phyloP scores from a whole-genome alignment of 1,140 invertebrate species.

The Cydia strobilella region DNA sequence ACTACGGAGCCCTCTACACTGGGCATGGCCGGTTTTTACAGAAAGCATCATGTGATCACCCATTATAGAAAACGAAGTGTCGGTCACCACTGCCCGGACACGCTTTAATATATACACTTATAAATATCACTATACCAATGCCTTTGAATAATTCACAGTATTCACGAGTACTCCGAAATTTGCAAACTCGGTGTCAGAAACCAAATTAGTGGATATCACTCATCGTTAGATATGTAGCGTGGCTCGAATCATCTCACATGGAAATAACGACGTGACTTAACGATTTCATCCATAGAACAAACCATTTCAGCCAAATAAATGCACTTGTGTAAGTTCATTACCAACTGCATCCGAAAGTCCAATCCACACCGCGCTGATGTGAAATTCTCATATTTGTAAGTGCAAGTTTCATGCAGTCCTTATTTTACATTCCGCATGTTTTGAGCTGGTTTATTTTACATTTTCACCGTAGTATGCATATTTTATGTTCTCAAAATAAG shows the following conservation, averaged over 20 bases:
- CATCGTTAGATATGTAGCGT: too few relatives aligned
- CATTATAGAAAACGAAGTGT: too few relatives aligned
- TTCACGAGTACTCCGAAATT: too few relatives aligned
- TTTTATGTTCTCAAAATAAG: conserved; percentile 9
- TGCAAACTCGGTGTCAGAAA: too few relatives aligned
- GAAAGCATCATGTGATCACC: too few relatives aligned
- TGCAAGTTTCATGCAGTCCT: conserved; percentile 2
- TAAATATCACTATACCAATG: too few relatives aligned
- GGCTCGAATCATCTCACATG: background rate
- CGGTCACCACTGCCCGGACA: too few relatives aligned
- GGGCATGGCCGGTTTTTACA: too few relatives aligned
- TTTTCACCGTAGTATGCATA: conserved; percentile 1
- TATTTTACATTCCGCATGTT: conserved; percentile 1
- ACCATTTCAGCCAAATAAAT: background rate
- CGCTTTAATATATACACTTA: too few relatives aligned
- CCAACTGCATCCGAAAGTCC: background rate
- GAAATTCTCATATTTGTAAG: conserved; percentile 26
- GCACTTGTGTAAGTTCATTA: background rate
- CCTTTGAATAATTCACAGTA: too few relatives aligned
- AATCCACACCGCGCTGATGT: background rate
- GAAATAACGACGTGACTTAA: background rate
- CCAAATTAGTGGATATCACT: too few relatives aligned
- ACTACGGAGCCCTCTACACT: too few relatives aligned
- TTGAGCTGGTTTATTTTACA: conserved; percentile 8
- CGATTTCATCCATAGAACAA: background rate